These are phyloP conservation scores for Drosophila pseudotakahashii DNA, from an alignment of 2,888 invertebrate genomes.

Conservation along the genomic window DNA sequence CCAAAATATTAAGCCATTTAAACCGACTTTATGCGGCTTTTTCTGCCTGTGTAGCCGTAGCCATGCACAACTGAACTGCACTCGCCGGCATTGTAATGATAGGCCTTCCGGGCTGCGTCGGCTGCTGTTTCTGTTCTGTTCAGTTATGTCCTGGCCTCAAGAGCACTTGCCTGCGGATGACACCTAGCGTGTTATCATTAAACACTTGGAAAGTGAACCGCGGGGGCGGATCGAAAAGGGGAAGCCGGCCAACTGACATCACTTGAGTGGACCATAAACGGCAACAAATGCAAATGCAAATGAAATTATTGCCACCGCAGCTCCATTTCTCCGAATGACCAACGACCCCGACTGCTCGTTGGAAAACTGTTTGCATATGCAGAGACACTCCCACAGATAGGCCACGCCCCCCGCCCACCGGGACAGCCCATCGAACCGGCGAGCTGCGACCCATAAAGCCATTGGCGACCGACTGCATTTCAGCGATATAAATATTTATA, in stretches of 20 bases:
- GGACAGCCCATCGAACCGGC: conserved; percentile 6
- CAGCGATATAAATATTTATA: conserved; percentile 77
- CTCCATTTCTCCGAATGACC: conserved; percentile 30
- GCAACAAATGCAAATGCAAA: conserved; percentile 73
- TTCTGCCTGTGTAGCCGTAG: not conserved
- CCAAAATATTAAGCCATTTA: too few relatives aligned
- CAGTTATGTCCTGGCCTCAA: conserved; percentile 11
- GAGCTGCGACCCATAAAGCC: conserved; percentile 44
- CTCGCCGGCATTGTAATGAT: conserved; percentile 10
- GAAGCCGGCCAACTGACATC: conserved; percentile 60
- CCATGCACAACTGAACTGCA: not conserved
- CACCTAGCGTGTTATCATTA: conserved; percentile 72
- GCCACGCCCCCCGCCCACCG: conserved; percentile 27
- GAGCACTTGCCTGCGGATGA: conserved; percentile 61
- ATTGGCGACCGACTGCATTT: conserved; percentile 60
- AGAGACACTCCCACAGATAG: conserved; percentile 50
- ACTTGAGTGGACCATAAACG: conserved; percentile 77
- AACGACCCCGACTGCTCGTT: not conserved
- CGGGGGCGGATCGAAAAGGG: conserved; percentile 9
- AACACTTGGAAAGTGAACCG: conserved; percentile 43
- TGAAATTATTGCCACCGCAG: conserved; percentile 63
- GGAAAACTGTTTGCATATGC: conserved; percentile 74
- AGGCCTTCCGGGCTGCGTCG: conserved; percentile 12
- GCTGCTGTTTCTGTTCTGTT: conserved; percentile 7
- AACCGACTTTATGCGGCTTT: not conserved